phyloP scores from a whole-genome alignment of 1,140 invertebrate genomes.

The Bombus confusus region DNA sequence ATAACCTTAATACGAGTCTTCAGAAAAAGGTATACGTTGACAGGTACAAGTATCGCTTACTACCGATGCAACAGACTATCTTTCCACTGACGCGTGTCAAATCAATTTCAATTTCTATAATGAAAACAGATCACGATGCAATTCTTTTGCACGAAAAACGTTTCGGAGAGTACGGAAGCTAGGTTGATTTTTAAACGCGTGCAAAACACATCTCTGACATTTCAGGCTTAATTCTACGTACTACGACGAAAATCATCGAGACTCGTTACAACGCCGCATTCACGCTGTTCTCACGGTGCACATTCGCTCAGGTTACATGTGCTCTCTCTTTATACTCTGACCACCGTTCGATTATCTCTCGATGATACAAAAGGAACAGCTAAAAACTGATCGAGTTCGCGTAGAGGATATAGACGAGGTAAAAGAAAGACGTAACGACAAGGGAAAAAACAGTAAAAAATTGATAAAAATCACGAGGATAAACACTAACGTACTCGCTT shows the following conservation, averaged over 20 bases:
- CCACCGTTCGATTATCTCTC: neutral
- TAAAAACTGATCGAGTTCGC: neutral
- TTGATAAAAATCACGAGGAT: neutral
- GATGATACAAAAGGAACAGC: neutral
- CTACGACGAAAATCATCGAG: neutral
- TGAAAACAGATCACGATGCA: too few species aligned
- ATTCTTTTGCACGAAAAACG: neutral
- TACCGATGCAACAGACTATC: neutral
- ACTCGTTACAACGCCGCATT: neutral
- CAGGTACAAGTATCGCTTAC: neutral
- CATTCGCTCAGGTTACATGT: constrained; percentile 7
- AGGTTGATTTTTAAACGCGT: neutral
- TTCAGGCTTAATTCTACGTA: neutral
- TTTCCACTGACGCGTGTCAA: neutral
- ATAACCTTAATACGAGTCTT: neutral
- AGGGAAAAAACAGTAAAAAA: neutral
- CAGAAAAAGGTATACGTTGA: neutral
- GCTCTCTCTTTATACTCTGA: neutral
- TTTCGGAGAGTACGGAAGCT: neutral
- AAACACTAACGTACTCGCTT: constrained; percentile 37
- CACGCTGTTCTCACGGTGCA: neutral
- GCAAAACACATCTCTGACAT: neutral
- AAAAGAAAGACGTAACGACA: neutral
- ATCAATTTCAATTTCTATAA: neutral
- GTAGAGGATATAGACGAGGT: neutral